phyloP scores from a whole-genome alignment of 1,140 invertebrate species.

The Drosophila novamexicana region DNA sequence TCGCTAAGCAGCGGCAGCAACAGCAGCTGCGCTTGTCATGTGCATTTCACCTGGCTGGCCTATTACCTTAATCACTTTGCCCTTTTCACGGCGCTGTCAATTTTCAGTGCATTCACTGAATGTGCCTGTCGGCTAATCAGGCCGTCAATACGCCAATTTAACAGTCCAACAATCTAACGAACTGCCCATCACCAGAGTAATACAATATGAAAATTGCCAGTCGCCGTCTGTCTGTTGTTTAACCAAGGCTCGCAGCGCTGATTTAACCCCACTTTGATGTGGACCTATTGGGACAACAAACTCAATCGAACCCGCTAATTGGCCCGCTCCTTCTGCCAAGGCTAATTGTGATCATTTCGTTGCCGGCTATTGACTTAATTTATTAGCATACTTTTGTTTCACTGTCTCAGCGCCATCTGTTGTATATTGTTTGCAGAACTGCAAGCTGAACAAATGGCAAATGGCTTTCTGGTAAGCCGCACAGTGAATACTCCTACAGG shows the following conservation, averaged over 20 bases:
- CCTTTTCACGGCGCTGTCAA: slow-evolving; percentile 68
- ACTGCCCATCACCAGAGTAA: slow-evolving; percentile 37
- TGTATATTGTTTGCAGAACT: slow-evolving; percentile 15
- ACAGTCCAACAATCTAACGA: slow-evolving; percentile 1
- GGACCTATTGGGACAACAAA: slow-evolving; percentile 3
- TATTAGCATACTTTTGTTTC: slow-evolving; percentile 17
- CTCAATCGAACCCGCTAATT: background rate
- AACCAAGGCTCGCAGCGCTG: slow-evolving; percentile 13
- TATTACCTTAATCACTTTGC: slow-evolving; percentile 80
- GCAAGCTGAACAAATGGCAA: slow-evolving; percentile 26
- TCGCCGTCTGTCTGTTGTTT: background rate
- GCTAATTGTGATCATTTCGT: slow-evolving; percentile 4
- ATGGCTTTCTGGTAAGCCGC: background rate
- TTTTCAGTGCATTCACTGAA: slow-evolving; percentile 54
- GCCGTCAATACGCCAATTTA: slow-evolving; percentile 24
- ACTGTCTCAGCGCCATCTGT: background rate
- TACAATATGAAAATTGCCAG: slow-evolving; percentile 59
- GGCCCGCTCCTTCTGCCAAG: background rate
- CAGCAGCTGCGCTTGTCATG: slow-evolving; percentile 72
- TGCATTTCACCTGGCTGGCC: slow-evolving; percentile 68
- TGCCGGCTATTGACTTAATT: background rate
- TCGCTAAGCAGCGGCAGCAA: background rate
- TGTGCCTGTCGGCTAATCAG: slow-evolving; percentile 11
- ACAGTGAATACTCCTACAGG: background rate
- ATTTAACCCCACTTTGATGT: slow-evolving; percentile 11